Conservation (phyloP, 2,113 vertebrate species). For the Salvelinus alpinus region DNA sequence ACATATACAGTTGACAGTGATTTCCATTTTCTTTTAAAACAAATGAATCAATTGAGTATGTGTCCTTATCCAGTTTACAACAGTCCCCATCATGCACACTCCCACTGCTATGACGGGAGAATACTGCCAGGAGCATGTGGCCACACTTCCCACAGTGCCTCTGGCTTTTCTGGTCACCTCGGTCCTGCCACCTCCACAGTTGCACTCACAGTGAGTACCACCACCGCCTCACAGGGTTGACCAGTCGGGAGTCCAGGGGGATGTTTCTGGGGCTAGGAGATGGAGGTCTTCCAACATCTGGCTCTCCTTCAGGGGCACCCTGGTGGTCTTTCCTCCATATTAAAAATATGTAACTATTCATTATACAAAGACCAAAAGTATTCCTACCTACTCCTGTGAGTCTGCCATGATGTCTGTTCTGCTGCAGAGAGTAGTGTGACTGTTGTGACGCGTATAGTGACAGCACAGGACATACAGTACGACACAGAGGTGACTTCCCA, state of each 20-base stretch:
- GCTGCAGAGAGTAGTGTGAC: not conserved
- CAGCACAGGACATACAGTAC: not conserved
- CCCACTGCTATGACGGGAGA: conserved; percentile 15
- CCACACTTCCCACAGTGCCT: conserved; percentile 1
- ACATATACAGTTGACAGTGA: not conserved
- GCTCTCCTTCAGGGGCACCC: too few species aligned
- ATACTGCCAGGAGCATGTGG: conserved; percentile 20
- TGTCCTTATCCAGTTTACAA: conserved; percentile 9
- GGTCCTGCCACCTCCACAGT: not conserved
- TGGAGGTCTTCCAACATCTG: not conserved
- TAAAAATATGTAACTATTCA: too few species aligned
- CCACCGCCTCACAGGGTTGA: not conserved
- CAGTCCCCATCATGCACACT: conserved; percentile 19
- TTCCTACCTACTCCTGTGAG: too few species aligned
- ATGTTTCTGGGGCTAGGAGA: not conserved
- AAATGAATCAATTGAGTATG: not conserved
- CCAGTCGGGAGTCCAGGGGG: not conserved
- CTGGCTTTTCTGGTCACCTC: not conserved
- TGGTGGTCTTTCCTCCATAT: too few species aligned
- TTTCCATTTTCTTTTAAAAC: not conserved
- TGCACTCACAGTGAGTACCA: not conserved
- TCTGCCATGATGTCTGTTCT: not conserved
- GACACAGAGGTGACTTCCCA: not conserved
- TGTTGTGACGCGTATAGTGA: not conserved
- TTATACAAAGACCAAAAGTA: too few species aligned